Conservation (phyloP, 2,797 vertebrate genomes). For the Melanotaenia parkinsoni region DNA sequence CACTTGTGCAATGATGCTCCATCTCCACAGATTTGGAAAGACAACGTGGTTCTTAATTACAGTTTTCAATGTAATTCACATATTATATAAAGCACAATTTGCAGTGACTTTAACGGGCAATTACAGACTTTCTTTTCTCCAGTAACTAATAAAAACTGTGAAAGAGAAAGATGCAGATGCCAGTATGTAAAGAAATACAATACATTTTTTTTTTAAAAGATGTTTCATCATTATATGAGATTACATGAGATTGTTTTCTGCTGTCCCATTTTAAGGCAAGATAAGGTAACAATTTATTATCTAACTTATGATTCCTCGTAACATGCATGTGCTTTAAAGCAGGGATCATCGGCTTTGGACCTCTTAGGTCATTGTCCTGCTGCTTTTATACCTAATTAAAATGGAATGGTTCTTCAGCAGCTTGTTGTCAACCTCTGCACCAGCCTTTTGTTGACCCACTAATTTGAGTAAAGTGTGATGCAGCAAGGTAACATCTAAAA, state of each 20-base stretch:
- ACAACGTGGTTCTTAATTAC: background rate
- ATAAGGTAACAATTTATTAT: background rate
- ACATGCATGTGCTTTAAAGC: no score
- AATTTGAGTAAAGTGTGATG: no score
- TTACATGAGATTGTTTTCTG: background rate
- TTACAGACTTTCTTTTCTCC: no score
- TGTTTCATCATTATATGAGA: no score
- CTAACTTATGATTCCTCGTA: background rate
- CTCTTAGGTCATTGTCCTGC: no score
- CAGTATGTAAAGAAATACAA: background rate
- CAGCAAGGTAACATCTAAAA: no score
- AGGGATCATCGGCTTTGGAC: no score
- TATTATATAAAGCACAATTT: conserved; percentile 18
- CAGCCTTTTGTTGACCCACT: no score
- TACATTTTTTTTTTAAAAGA: background rate
- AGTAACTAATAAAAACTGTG: background rate
- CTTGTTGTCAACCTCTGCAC: no score
- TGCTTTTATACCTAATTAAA: no score
- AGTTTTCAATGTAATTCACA: conserved; percentile 38
- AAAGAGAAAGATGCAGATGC: background rate
- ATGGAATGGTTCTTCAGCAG: no score
- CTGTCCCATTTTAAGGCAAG: background rate
- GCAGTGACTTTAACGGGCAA: no score
- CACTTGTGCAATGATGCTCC: conserved; percentile 37
- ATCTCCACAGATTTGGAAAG: conserved; percentile 36